phyloP scores from a whole-genome alignment of 30 jellyfish, hydroid and myxozoan species.

The Hydractinia symbiolongicarpus region DNA sequence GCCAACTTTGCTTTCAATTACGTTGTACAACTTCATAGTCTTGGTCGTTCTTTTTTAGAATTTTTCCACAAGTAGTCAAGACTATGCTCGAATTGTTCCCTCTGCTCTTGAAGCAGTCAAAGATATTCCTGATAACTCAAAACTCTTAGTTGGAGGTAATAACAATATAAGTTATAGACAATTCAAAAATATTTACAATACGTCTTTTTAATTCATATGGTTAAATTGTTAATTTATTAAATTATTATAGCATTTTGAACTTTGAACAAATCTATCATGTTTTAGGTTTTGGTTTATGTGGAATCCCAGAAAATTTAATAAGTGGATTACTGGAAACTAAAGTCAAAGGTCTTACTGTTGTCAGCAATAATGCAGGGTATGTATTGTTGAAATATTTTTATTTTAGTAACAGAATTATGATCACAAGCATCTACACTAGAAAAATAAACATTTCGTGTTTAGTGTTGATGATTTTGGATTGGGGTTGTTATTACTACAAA shows the following conservation, averaged over 20 bases:
- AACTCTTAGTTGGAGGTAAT: constrained; percentile 78
- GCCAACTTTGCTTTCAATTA: too few relatives aligned
- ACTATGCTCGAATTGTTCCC: constrained; percentile 36
- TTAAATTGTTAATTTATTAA: background rate
- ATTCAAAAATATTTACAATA: background rate
- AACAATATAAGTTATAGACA: background rate
- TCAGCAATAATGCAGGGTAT: constrained; percentile 94
- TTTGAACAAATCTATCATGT: background rate
- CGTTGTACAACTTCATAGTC: background rate
- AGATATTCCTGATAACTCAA: constrained; percentile 73
- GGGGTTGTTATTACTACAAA: constrained; percentile 64
- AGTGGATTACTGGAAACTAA: constrained; percentile 56
- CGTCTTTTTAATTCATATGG: background rate
- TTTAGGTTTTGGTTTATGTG: constrained; percentile 95
- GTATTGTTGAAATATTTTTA: background rate
- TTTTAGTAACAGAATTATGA: background rate
- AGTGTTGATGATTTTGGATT: constrained; percentile 95
- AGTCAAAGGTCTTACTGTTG: constrained; percentile 66
- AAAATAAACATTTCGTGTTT: background rate
- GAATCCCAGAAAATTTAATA: constrained; percentile 91
- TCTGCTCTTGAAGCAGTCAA: constrained; percentile 67
- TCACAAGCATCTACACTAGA: background rate
- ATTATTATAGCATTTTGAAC: background rate
- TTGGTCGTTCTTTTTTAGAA: constrained; percentile 16
- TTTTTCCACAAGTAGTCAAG: constrained; percentile 53